Percentiles rank a stretch among this genome's conserved stretches.
Conservation (phyloP, 2,888 invertebrate genomes). For the Netelia melanura region DNA sequence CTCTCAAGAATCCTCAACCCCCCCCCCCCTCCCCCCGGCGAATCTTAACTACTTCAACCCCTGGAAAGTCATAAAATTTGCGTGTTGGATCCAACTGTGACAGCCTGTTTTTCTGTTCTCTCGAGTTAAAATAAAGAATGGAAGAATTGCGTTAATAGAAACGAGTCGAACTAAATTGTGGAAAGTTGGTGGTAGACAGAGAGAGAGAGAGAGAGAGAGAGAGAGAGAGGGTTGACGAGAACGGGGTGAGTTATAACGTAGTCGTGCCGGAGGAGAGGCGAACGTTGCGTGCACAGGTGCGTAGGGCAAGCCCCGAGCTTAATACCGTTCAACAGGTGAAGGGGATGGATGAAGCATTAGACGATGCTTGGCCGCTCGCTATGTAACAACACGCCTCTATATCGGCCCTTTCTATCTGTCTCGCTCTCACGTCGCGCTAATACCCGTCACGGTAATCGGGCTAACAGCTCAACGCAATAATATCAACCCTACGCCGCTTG, state of each 20-base stretch:
- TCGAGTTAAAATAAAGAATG: neutral
- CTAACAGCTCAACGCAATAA: constrained; percentile 80
- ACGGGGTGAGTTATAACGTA: constrained; percentile 40
- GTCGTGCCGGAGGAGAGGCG: constrained; percentile 72
- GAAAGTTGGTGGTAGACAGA: constrained; percentile 35
- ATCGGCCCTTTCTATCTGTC: constrained; percentile 30
- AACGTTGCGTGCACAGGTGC: constrained; percentile 71
- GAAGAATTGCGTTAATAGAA: neutral
- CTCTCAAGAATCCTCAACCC: too few species aligned
- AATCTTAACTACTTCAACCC: too few species aligned
- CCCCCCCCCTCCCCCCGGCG: too few species aligned
- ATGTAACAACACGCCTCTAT: constrained; percentile 68
- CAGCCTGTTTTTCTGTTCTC: neutral
- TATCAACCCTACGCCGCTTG: constrained; percentile 72
- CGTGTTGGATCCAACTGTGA: neutral
- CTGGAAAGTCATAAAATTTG: neutral
- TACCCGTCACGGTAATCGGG: constrained; percentile 78
- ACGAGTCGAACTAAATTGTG: constrained; percentile 36
- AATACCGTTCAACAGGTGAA: constrained; percentile 83
- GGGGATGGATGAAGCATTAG: constrained; percentile 80
- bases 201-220: constrained; percentile 45
- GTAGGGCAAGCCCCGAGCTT: constrained; percentile 67
- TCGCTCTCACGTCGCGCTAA: constrained; percentile 72
- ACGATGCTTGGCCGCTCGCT: constrained; percentile 68
- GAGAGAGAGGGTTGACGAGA: constrained; percentile 53